Base-by-base conservation (phyloP, 2,113 vertebrate genomes). In the Catharus bicknelli region DNA sequence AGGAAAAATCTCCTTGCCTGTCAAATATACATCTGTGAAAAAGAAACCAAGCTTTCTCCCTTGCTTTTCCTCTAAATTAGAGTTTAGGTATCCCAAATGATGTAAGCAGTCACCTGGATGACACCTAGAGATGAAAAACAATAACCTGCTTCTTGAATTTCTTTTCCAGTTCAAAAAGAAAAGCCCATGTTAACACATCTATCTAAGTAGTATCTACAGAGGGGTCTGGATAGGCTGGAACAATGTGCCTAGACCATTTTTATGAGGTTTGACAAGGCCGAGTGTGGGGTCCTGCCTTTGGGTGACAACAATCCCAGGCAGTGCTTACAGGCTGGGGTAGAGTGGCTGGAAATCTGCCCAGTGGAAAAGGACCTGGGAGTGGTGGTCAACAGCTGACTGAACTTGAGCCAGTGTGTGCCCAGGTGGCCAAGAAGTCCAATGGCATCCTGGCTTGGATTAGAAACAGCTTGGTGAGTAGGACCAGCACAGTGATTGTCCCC, bases 331-430 rank as follows among this genome's bases (percentile, higher is more conserved):
- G 5, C 21, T 51, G 25, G 26, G 42, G 12, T 5, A 36, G 18
- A 50, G 13, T 1, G 6, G 29, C 18, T 62, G 30, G 43, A 48
- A 69, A 48, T 11, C 2, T 36, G 19, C 13, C 2, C 3, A 7
- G 13, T 0, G 3, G 32, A 48, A 36, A 75, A 75, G 11, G 26
- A 58, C 18, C 18, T 53, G 50, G 18, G 1, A 2, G 11, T 42
- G 13, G 2, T 36, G 43, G 9, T 18, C 2, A 4, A 5, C 22
- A 85, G 32, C 13, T 0, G 0, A 6, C 10, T 51, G 25, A 67
- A 57, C 11, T 6, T 7, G 29, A 81, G 18, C 5, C 48, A 62
- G 22, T 1, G 16, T 25, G 48, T n/a, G 68, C 8, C 23, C 54
- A 67, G 22, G 40, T 53, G 54, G 25, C 40, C 82, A 85, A 43